A percentile compares a stretch with the other conserved stretches of the same genome.
Conservation (phyloP, 2,888 invertebrate genomes). For the Megamerina dolium region DNA sequence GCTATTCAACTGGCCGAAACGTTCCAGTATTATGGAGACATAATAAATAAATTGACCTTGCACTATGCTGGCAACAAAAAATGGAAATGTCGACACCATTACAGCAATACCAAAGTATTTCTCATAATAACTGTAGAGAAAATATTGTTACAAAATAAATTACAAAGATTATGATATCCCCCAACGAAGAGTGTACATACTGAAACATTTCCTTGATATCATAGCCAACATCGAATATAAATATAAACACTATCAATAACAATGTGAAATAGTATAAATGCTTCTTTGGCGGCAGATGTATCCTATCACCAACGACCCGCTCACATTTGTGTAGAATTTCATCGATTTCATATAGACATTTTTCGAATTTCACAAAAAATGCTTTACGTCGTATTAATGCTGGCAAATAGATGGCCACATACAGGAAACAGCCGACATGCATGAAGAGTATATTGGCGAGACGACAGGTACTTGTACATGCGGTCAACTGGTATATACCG, state of each 20-base stretch:
- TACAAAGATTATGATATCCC: slow-evolving; percentile 1
- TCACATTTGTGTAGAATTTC: slow-evolving; percentile 32
- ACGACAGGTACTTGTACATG: slow-evolving; percentile 38
- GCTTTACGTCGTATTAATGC: slow-evolving; percentile 38
- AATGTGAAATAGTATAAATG: slow-evolving; percentile 33
- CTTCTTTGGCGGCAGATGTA: slow-evolving; percentile 19
- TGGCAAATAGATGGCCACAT: slow-evolving; percentile 29
- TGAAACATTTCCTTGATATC: slow-evolving; percentile 26
- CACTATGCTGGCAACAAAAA: slow-evolving; percentile 37
- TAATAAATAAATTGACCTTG: slow-evolving; percentile 44
- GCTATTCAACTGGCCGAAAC: slow-evolving; percentile 40
- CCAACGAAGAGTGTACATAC: too few relatives aligned
- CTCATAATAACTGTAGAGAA: slow-evolving; percentile 27
- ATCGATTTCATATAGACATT: slow-evolving; percentile 36
- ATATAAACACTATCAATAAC: slow-evolving; percentile 28
- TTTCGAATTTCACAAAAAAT: slow-evolving; percentile 37
- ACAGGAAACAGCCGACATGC: slow-evolving; percentile 40
- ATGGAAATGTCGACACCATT: slow-evolving; percentile 42
- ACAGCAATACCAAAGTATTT: slow-evolving; percentile 32
- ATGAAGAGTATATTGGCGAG: slow-evolving; percentile 37
- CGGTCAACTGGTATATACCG: slow-evolving; percentile 21
- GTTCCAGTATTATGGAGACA: slow-evolving; percentile 40
- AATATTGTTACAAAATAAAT: slow-evolving; percentile 3
- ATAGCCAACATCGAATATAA: slow-evolving; percentile 29
- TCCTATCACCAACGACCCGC: slow-evolving; percentile 24